These are phyloP conservation scores for Leptogaster cylindrica DNA, from an alignment of 2,888 invertebrate genomes.

Conservation along the genomic window DNA sequence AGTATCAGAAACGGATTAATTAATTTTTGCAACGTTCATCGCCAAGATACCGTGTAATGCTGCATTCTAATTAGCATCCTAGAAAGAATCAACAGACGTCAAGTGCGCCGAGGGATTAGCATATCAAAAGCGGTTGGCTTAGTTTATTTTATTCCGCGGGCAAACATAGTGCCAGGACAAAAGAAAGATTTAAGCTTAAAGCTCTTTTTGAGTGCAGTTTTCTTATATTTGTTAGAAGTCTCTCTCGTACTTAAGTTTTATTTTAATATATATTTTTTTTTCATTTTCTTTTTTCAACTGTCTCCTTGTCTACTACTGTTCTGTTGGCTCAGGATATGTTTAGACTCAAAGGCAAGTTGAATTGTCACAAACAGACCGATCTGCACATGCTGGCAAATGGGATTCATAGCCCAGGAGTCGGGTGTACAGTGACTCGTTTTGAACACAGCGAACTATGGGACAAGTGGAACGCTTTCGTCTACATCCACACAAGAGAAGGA, in stretches of 20 bases:
- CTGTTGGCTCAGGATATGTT: constrained; percentile 3
- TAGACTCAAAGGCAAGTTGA: constrained; percentile 36
- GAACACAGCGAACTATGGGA: constrained; percentile 21
- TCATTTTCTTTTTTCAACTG: background rate
- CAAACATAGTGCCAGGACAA: constrained; percentile 40
- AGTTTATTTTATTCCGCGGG: constrained; percentile 13
- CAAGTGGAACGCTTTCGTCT: constrained; percentile 26
- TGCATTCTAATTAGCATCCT: constrained; percentile 33
- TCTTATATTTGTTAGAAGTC: constrained; percentile 46
- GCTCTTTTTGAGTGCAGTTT: constrained; percentile 44
- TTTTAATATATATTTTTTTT: background rate
- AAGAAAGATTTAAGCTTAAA: constrained; percentile 44
- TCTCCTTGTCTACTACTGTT: background rate
- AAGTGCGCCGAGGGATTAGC: constrained; percentile 26
- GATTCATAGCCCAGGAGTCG: background rate
- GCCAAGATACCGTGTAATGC: constrained; percentile 13
- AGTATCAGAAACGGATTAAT: constrained; percentile 34
- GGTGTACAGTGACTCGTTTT: background rate
- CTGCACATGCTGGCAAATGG: constrained; percentile 11
- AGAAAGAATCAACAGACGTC: constrained; percentile 25
- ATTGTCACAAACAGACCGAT: constrained; percentile 40
- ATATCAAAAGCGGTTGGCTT: constrained; percentile 30
- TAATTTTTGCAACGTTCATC: constrained; percentile 1
- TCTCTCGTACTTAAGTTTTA: constrained; percentile 30
- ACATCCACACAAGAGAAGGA: constrained; percentile 13